Percentiles rank a stretch among this genome's conserved stretches.
phyloP scores from a whole-genome alignment of 1,140 invertebrate genomes.

The roundworm (Caenorhabditis elegans) region WBcel235 BX284606.5:14560001-14560500 shows the following conservation, averaged over 20 bases:
- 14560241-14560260: conserved; percentile 17
- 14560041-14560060: not conserved
- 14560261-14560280: conserved; percentile 22
- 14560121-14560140: not conserved
- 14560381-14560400: not conserved
- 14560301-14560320: not conserved
- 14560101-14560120: not conserved
- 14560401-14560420: conserved; percentile 6
- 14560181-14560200: not conserved
- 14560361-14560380: conserved; percentile 27
- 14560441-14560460: conserved; percentile 8
- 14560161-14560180: not conserved
- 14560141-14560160: conserved; percentile 3
- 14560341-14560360: conserved; percentile 9
- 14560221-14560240: not conserved
- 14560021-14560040: not conserved
- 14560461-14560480: conserved; percentile 15
- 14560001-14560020: not conserved
- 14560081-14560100: too few relatives aligned
- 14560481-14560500: conserved; percentile 31
- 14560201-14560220: too few relatives aligned
- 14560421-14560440: conserved; percentile 1
- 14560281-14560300: conserved; percentile 28
- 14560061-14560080: too few relatives aligned
- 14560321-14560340: not conserved